Evolutionary conservation across 2,113 vertebrate genomes (phyloP), one percentile per base, ranked within the genome.

Genomic region (Centropristis striata): DNA sequence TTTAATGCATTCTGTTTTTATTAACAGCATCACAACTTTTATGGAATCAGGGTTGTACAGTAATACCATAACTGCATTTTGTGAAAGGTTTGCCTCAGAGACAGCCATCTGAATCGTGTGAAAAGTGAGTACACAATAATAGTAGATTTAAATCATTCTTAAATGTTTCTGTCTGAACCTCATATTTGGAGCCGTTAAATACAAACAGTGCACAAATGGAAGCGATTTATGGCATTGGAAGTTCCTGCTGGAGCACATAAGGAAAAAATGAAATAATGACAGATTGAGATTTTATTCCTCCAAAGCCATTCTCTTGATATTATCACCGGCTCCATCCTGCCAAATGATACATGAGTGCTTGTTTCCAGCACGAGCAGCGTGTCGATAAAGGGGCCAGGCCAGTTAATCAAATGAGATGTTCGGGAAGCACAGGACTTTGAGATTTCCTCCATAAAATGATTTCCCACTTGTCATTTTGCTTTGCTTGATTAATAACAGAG

Each of bases 401-500:
- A 23, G 46, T 74, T 68, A 80, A 72, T 16, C 71, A 85, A 74
- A 76, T 72, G 32, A 72, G 57, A 66, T 57, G 21, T 54, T 78
- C 4, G 14, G 44, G 37, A 72, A 27, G 50, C 28, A 47, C 46
- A 61, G 67, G 36, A 71, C 65, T 76, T 81, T 57, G 49, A 71
- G 44, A 78, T 85, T 75, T 61, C 16, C 13, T 47, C 12, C 53
- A 7, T 42, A 51, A 78, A 86, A 12, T 81, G 9, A 87, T 89
- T 88, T 86, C 78, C 75, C 79, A 59, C 79, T 66, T 58, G 72
- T 72, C 67, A 53, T 84, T 86, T 82, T 74, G 71, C 71, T 71
- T 60, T 58, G 78, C 67, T 78, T 85, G 85, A 72, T 91, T 89
- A 89, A 79, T 23, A 88, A 75, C 65, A 41, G 71, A 25, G 55